These are phyloP conservation scores for Pipa parva DNA, from an alignment of 2,113 vertebrate genomes.

Conservation along the genomic window DNA sequence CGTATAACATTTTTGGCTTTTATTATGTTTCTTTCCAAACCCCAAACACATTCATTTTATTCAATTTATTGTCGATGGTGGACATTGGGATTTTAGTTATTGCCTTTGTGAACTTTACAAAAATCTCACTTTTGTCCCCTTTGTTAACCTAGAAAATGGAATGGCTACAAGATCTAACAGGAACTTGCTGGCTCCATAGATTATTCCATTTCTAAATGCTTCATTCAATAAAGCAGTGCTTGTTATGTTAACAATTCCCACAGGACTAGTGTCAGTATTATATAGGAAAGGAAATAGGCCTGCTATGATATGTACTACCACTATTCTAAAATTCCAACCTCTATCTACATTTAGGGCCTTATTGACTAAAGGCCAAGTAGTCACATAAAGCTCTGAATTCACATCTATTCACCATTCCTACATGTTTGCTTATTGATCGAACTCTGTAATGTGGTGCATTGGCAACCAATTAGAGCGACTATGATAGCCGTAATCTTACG, in stretches of 20 bases:
- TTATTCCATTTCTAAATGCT: not conserved
- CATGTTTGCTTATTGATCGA: no score
- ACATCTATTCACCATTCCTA: no score
- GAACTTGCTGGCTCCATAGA: not conserved
- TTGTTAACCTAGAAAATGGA: not conserved
- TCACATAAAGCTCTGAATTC: no score
- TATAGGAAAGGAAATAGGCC: no score
- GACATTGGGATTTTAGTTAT: not conserved
- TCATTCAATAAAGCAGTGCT: not conserved
- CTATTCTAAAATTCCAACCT: no score
- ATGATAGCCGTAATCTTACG: no score
- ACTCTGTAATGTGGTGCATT: no score
- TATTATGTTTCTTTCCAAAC: not conserved
- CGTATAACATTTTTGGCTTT: not conserved
- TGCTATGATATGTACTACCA: no score
- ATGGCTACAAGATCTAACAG: not conserved
- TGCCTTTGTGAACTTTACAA: not conserved
- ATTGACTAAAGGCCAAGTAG: no score
- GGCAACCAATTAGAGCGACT: no score
- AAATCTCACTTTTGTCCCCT: not conserved
- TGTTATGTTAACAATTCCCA: not conserved
- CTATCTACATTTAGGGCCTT: no score
- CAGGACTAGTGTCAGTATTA: no score
- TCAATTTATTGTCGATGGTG: not conserved
- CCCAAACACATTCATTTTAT: not conserved